Conservation (phyloP, 2,888 invertebrate species). For the Tanaodytes sp. region DNA sequence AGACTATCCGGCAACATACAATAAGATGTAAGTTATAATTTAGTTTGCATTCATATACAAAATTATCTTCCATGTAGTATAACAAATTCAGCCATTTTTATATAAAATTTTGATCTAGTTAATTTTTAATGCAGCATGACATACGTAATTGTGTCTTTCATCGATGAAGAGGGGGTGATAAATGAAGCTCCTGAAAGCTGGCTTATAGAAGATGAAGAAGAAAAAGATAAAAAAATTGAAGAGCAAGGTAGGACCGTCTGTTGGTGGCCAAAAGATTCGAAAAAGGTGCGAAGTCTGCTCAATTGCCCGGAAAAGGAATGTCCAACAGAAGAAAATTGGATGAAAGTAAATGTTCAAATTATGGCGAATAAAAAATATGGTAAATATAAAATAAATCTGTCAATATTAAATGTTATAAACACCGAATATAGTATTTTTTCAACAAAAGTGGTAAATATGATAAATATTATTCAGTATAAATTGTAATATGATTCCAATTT, state of each 20-base stretch:
- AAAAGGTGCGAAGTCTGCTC: not conserved
- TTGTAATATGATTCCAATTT: too few species aligned
- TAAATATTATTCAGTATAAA: too few species aligned
- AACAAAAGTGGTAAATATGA: too few species aligned
- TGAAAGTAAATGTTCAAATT: constrained; percentile 4
- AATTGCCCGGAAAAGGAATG: constrained; percentile 4
- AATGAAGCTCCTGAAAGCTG: constrained; percentile 7
- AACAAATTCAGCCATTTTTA: too few species aligned
- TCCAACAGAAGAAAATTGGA: constrained; percentile 14
- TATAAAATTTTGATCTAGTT: too few species aligned
- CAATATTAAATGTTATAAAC: not conserved
- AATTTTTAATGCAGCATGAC: too few species aligned
- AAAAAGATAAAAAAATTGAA: constrained; percentile 7
- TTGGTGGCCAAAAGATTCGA: constrained; percentile 23
- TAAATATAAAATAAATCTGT: constrained; percentile 12
- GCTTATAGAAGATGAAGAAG: constrained; percentile 13
- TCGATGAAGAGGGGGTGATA: not conserved
- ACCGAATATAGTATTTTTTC: too few species aligned
- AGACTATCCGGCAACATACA: too few species aligned
- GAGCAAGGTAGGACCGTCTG: constrained; percentile 13
- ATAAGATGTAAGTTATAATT: too few species aligned
- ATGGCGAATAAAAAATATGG: constrained; percentile 15
- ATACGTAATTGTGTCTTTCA: constrained; percentile 5
- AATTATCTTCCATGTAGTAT: too few species aligned
- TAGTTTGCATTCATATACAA: too few species aligned